A percentile compares a stretch with the other conserved stretches of the same genome.
phyloP scores from a whole-genome alignment of 2,797 vertebrate species.

The Sphenodon punctatus region DNA sequence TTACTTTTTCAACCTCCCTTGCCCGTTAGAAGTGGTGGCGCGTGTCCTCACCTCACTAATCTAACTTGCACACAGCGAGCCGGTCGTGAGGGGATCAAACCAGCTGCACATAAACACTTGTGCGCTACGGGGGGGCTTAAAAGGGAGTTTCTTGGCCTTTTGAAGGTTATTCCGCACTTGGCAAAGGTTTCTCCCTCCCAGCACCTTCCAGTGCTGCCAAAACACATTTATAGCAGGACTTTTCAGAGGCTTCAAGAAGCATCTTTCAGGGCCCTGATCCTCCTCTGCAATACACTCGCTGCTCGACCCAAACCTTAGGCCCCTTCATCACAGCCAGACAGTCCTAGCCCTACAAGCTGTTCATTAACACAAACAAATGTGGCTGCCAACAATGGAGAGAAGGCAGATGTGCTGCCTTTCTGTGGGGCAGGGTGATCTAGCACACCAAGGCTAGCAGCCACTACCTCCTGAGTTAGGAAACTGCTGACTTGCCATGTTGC shows the following conservation, averaged over 20 bases:
- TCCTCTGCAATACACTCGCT: too few relatives aligned
- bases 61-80: neutral
- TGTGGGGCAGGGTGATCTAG: too few relatives aligned
- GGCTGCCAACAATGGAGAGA: too few relatives aligned
- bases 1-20: neutral
- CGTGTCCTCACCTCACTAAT: accelerated
- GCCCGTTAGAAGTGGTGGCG: neutral
- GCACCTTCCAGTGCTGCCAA: neutral
- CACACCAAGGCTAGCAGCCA: neutral
- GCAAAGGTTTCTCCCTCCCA: neutral
- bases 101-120: neutral
- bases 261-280: neutral
- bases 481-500: too few relatives aligned
- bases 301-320: too few relatives aligned
- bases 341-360: too few relatives aligned
- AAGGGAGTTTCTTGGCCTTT: neutral
- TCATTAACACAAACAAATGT: too few relatives aligned
- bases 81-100: neutral
- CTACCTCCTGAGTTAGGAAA: too few relatives aligned
- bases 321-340: too few relatives aligned
- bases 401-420: too few relatives aligned
- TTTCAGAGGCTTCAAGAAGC: neutral
- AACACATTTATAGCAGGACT: neutral
- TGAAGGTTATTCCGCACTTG: neutral
- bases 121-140: neutral